Evolutionary conservation across 2,797 vertebrate genomes (phyloP).

Genomic region (Tokudaia muenninki): DNA sequence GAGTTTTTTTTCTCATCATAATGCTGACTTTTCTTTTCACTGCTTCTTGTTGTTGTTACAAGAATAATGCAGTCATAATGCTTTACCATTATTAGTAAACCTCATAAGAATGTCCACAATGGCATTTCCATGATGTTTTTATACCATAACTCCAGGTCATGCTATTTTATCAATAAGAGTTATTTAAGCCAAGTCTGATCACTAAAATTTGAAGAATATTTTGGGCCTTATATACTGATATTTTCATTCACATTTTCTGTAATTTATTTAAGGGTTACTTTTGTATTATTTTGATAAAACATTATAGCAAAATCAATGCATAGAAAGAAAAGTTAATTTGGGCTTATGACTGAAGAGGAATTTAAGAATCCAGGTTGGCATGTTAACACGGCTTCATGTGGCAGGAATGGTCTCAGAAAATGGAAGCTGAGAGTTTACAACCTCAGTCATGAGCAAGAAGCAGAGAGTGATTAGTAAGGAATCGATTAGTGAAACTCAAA

Average conservation of each 20-base stretch:
- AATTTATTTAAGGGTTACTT: background rate
- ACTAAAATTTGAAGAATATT: background rate
- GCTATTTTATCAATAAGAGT: background rate
- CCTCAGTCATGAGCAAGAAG: background rate
- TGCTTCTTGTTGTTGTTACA: background rate
- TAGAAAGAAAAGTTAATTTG: background rate
- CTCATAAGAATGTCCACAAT: background rate
- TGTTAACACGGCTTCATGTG: background rate
- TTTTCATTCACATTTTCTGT: background rate
- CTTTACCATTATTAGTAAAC: background rate
- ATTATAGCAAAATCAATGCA: background rate
- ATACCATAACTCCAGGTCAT: background rate
- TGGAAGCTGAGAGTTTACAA: background rate
- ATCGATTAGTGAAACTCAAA: background rate
- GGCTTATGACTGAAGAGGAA: background rate
- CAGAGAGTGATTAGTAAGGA: no score
- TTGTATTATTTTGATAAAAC: background rate
- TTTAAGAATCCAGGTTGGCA: background rate
- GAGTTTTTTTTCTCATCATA: background rate
- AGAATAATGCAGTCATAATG: background rate
- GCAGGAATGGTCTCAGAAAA: background rate
- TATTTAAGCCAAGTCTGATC: background rate
- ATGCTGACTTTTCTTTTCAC: background rate
- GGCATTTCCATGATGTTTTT: background rate
- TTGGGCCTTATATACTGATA: background rate